These are phyloP conservation scores for Callosobruchus maculatus DNA, from an alignment of 2,888 invertebrate species.

Conservation along the genomic window DNA sequence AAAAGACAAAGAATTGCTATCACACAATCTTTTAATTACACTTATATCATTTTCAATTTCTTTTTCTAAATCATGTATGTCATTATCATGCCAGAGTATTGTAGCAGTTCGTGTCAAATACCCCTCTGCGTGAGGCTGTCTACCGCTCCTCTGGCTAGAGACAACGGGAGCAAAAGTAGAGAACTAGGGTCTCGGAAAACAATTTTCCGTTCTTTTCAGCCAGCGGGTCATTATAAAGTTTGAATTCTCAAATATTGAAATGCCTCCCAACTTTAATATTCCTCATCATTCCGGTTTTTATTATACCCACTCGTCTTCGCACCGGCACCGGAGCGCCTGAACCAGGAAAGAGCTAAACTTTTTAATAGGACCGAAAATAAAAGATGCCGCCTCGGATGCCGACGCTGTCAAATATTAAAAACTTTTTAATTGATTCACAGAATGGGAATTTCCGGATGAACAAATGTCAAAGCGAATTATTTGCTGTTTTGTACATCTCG, in stretches of 20 bases:
- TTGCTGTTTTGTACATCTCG: not conserved
- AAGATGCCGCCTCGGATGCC: slow-evolving; percentile 5
- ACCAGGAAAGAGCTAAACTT: slow-evolving; percentile 13
- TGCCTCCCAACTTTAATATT: slow-evolving; percentile 19
- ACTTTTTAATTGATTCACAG: slow-evolving; percentile 25
- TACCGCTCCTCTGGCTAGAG: not conserved
- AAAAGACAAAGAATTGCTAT: too few species aligned
- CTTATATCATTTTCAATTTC: too few species aligned
- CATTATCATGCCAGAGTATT: too few species aligned
- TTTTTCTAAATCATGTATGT: too few species aligned
- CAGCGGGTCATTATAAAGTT: slow-evolving; percentile 1
- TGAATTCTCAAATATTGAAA: slow-evolving; percentile 1
- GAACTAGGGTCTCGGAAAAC: not conserved
- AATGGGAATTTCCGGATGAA: slow-evolving; percentile 7
- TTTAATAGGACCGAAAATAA: slow-evolving; percentile 27
- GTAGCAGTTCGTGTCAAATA: too few species aligned
- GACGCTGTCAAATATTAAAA: slow-evolving; percentile 24
- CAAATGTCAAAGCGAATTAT: not conserved
- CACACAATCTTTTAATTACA: too few species aligned
- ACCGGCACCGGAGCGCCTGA: not conserved
- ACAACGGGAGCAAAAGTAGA: not conserved
- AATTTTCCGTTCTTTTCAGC: not conserved
- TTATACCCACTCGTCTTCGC: not conserved
- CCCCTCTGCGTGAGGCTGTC: too few species aligned
- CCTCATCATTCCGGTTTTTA: slow-evolving; percentile 21